A percentile compares a stretch with the other conserved stretches of the same genome.
Conservation (phyloP, 2,113 vertebrate genomes). For the Gymnogyps californianus region DNA sequence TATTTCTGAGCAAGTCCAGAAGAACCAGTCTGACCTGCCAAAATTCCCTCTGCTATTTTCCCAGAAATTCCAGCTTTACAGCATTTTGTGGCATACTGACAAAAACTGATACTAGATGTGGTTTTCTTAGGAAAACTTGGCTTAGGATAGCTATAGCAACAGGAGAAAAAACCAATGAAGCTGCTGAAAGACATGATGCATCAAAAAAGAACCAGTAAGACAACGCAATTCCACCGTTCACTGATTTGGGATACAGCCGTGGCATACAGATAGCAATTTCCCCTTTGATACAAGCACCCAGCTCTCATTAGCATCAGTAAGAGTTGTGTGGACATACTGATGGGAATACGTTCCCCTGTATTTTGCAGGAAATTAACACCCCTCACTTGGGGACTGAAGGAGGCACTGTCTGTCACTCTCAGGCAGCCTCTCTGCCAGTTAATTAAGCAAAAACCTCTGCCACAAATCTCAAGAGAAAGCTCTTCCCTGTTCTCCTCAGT, state of each 20-base stretch:
- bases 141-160: neutral
- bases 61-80: conserved; percentile 5
- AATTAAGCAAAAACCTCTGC: conserved; percentile 53
- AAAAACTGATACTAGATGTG: neutral
- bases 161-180: neutral
- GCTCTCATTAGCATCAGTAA: conserved; percentile 50
- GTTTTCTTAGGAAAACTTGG: conserved; percentile 22
- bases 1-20: conserved; percentile 34
- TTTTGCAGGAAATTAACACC: conserved; percentile 59
- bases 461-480: conserved; percentile 14
- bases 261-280: conserved; percentile 4
- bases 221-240: neutral
- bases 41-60: neutral
- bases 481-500: neutral
- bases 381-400: conserved; percentile 27
- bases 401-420: conserved; percentile 47
- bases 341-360: neutral
- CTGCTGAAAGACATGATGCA: neutral
- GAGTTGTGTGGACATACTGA: conserved; percentile 15
- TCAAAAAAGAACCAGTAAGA: neutral
- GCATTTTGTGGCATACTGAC: neutral
- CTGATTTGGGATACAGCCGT: neutral
- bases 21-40: conserved; percentile 9
- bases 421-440: conserved; percentile 31
- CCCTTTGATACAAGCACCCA: conserved; percentile 35